Conservation (phyloP, 2,888 invertebrate genomes). For the Trachelus stipa region DNA sequence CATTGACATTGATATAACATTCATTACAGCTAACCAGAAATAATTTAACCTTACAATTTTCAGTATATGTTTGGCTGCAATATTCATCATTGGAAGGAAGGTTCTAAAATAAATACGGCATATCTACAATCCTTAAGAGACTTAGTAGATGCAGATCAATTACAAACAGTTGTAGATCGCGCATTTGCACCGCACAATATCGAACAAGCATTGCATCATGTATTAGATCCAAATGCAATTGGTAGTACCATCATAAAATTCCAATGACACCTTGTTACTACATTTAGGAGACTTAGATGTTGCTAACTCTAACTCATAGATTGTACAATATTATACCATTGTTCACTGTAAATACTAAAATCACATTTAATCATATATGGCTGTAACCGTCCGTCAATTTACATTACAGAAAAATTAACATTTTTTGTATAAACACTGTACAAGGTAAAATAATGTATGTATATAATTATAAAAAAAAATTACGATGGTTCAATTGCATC, state of each 20-base stretch:
- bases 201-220: constrained; percentile 66
- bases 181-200: constrained; percentile 67
- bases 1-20: constrained; percentile 3
- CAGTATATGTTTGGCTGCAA: constrained; percentile 63
- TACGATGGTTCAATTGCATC: not conserved
- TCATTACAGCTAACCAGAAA: not conserved
- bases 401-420: not conserved
- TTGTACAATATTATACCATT: not conserved
- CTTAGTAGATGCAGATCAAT: constrained; percentile 69
- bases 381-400: not conserved
- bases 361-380: not conserved
- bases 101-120: constrained; percentile 51
- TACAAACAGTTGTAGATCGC: constrained; percentile 73
- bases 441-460: not conserved
- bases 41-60: constrained; percentile 20
- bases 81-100: constrained; percentile 57
- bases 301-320: not conserved
- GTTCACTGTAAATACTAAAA: not conserved
- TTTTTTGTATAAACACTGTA: too few relatives aligned
- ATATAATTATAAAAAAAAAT: not conserved
- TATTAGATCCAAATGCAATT: constrained; percentile 64
- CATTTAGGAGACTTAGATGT: not conserved
- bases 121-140: constrained; percentile 63
- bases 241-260: constrained; percentile 69
- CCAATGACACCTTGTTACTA: constrained; percentile 49